Evolutionary conservation across 1,140 invertebrate genomes (phyloP).

Genomic region (Campoletis sonorensis): DNA sequence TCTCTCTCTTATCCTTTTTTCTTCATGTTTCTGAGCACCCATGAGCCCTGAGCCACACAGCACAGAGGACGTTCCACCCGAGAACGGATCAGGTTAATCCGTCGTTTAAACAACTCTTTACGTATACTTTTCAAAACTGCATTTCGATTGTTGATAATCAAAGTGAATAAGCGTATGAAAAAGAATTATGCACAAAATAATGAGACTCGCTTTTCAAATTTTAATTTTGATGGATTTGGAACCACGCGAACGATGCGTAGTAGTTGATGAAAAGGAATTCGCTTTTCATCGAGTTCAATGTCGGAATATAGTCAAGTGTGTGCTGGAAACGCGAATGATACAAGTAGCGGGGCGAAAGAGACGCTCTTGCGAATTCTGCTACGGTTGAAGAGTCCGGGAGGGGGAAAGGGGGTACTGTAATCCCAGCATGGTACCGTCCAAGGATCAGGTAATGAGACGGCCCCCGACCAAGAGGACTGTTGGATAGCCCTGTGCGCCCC

Average conservation of each 20-base stretch:
- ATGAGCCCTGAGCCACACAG: conserved; percentile 47
- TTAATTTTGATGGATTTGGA: background rate
- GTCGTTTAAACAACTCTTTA: background rate
- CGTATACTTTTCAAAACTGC: background rate
- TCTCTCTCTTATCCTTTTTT: background rate
- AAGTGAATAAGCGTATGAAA: too few relatives aligned
- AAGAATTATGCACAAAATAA: too few relatives aligned
- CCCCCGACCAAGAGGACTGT: conserved; percentile 74
- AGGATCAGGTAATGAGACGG: conserved; percentile 75
- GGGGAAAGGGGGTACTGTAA: conserved; percentile 52
- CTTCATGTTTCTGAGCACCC: conserved; percentile 56
- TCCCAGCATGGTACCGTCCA: conserved; percentile 73
- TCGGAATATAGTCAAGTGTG: background rate
- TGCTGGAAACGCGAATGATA: conserved; percentile 61
- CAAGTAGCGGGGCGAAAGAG: conserved; percentile 51
- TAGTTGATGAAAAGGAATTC: conserved; percentile 15
- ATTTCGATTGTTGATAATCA: too few relatives aligned
- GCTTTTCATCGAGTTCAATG: conserved; percentile 26
- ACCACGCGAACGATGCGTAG: background rate
- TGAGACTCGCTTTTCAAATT: too few relatives aligned
- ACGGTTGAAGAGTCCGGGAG: background rate
- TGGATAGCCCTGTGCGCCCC: conserved; percentile 62
- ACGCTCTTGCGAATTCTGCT: background rate
- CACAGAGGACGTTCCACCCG: conserved; percentile 49
- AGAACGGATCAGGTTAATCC: background rate